Evolutionary conservation across 2,113 vertebrate genomes (phyloP).

Genomic region (Macaca nemestrina): DNA sequence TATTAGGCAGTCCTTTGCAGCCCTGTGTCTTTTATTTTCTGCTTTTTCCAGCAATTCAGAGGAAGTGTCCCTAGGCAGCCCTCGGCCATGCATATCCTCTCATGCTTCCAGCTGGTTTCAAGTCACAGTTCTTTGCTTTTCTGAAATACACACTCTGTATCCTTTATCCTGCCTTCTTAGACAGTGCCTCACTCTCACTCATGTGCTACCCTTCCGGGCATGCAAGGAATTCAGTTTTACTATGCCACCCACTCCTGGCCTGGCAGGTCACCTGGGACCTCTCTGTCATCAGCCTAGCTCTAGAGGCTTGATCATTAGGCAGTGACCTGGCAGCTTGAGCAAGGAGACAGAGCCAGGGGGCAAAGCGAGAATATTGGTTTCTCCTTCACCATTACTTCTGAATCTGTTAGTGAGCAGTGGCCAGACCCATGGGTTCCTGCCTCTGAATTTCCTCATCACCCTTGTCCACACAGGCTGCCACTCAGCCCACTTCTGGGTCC

Average conservation of each 20-base stretch:
- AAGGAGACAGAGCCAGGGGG: neutral
- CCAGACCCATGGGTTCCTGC: no score
- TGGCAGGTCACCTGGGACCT: no score
- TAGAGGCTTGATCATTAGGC: neutral
- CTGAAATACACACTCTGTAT: neutral
- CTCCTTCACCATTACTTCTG: neutral
- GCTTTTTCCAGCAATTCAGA: neutral
- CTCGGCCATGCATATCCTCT: rapidly evolving
- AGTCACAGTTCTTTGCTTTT: neutral
- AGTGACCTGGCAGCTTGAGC: neutral
- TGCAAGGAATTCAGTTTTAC: neutral
- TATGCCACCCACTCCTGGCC: rapidly evolving
- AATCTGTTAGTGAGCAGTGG: neutral
- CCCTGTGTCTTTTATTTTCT: neutral
- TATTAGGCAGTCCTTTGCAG: neutral
- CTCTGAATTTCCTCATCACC: neutral
- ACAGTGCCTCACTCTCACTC: neutral
- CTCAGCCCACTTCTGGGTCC: neutral
- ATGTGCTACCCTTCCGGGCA: neutral
- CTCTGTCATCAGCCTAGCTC: neutral
- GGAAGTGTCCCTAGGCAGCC: neutral
- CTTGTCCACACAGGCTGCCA: neutral
- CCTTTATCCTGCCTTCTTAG: neutral
- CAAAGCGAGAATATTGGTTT: no score
- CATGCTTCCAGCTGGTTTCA: neutral